Percentiles rank a stretch among this genome's conserved stretches.
Evolutionary conservation across 2,797 vertebrate species (phyloP).

Genomic region (Chaunax sp.): DNA sequence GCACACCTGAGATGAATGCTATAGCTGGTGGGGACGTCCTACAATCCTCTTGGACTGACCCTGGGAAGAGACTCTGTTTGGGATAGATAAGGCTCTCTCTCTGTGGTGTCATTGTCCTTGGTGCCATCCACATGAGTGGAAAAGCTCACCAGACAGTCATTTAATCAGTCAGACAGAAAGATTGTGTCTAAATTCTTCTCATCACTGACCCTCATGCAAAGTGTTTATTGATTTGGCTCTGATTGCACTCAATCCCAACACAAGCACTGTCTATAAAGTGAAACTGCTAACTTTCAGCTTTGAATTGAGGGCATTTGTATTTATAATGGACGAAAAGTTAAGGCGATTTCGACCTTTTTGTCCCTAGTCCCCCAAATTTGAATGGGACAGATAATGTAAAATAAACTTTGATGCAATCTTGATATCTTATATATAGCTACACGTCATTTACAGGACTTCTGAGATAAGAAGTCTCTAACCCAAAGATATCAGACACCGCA

Average conservation of each 20-base stretch:
- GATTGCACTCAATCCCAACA: neutral
- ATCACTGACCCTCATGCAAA: neutral
- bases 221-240: neutral
- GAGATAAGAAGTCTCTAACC: neutral
- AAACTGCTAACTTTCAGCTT: neutral
- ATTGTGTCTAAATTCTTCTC: neutral
- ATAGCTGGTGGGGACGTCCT: slow-evolving; percentile 1
- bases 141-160: slow-evolving; percentile 10
- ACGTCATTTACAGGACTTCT: neutral
- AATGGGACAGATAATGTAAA: neutral
- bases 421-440: slow-evolving; percentile 1
- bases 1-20: slow-evolving; percentile 18
- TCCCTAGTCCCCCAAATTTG: neutral
- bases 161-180: slow-evolving; percentile 6
- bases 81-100: slow-evolving; percentile 33
- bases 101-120: slow-evolving; percentile 41
- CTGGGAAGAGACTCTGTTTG: slow-evolving; percentile 22
- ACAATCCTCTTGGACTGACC: slow-evolving; percentile 17
- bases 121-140: slow-evolving; percentile 5
- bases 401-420: neutral
- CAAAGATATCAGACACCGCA: slow-evolving; percentile 2
- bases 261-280: neutral
- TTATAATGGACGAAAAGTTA: neutral
- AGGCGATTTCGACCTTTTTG: too few relatives aligned
- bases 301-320: neutral